phyloP scores from a whole-genome alignment of 2,113 vertebrate genomes.

The Chloroceryle aenea region DNA sequence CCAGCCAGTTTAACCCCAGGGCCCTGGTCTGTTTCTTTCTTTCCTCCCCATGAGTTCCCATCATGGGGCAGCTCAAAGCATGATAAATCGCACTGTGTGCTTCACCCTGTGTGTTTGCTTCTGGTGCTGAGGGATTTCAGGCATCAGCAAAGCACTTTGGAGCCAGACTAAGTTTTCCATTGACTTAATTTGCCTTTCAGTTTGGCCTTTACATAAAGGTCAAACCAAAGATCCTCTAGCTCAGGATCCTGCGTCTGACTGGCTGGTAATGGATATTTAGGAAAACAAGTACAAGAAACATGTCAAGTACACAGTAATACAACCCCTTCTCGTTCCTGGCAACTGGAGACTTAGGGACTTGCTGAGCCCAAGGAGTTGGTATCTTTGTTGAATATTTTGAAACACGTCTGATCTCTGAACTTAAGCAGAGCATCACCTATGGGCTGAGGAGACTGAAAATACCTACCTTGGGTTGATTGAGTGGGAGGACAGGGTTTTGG shows the following conservation, averaged over 20 bases:
- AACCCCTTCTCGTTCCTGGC: neutral
- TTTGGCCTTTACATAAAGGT: conserved; percentile 42
- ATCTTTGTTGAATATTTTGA: neutral
- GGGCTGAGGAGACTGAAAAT: neutral
- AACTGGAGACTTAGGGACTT: neutral
- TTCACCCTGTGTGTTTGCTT: neutral
- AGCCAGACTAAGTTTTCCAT: neutral
- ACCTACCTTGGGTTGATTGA: neutral
- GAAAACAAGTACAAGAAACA: neutral
- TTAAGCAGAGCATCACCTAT: neutral
- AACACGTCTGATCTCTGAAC: neutral
- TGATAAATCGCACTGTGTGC: neutral
- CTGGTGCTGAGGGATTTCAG: neutral
- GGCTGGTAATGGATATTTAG: neutral
- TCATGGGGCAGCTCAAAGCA: neutral
- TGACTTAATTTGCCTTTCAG: conserved; percentile 22
- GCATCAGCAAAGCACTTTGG: neutral
- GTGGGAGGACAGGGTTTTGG: neutral
- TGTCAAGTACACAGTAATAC: neutral
- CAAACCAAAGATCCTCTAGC: neutral
- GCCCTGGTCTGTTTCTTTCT: neutral
- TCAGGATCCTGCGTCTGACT: neutral
- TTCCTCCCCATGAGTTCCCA: neutral
- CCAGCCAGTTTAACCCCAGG: neutral
- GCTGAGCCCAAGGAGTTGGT: neutral